These are phyloP conservation scores for Aptenodytes patagonicus DNA, from an alignment of 2,113 vertebrate genomes.

Conservation along the genomic window DNA sequence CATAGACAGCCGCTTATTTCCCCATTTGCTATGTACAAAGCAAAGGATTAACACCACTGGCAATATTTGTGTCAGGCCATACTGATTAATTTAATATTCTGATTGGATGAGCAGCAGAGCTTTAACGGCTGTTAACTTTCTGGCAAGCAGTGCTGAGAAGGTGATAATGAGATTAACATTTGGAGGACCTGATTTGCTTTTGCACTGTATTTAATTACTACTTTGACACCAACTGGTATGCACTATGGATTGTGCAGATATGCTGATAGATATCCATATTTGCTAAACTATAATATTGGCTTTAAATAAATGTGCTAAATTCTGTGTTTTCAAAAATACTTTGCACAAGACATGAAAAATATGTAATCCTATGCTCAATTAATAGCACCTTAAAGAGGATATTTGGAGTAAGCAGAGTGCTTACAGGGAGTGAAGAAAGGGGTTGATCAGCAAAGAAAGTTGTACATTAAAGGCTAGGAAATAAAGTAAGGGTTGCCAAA, in stretches of 20 bases:
- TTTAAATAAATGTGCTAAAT: slow-evolving; percentile 47
- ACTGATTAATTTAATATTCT: slow-evolving; percentile 79
- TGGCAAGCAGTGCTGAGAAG: slow-evolving; percentile 73
- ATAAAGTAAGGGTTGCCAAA: background rate
- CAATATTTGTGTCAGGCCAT: slow-evolving; percentile 61
- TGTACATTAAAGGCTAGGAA: background rate
- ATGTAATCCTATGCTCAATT: background rate
- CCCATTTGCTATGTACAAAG: slow-evolving; percentile 38
- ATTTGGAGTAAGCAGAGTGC: background rate
- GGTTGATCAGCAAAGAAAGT: background rate
- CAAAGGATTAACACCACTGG: slow-evolving; percentile 62
- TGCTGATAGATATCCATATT: slow-evolving; percentile 26
- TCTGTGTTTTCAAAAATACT: slow-evolving; percentile 1
- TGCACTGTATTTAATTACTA: slow-evolving; percentile 76
- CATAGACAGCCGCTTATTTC: background rate
- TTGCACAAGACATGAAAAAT: background rate
- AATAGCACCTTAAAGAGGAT: background rate
- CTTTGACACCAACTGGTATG: slow-evolving; percentile 70
- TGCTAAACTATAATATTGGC: slow-evolving; percentile 27
- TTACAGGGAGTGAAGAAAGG: background rate
- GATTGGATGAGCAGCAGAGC: slow-evolving; percentile 72
- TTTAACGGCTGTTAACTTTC: slow-evolving; percentile 79
- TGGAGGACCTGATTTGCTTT: slow-evolving; percentile 72
- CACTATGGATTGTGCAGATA: slow-evolving; percentile 57
- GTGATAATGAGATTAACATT: slow-evolving; percentile 82